Evolutionary conservation across 2,797 vertebrate species (phyloP).

Genomic region (Eulemur coronatus): DNA sequence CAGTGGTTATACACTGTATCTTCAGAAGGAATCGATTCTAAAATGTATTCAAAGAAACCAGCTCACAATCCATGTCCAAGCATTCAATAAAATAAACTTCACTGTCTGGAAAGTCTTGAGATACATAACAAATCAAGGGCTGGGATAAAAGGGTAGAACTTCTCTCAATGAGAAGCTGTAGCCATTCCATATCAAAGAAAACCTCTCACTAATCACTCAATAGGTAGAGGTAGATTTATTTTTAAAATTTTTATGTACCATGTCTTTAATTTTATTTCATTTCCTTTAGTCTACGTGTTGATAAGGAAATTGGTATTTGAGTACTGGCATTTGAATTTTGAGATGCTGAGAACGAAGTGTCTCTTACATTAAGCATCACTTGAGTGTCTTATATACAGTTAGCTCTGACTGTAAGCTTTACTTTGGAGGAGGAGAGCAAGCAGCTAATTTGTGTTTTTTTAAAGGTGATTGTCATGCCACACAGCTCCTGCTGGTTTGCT

Average conservation of each 20-base stretch:
- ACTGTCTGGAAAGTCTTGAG: conserved; percentile 27
- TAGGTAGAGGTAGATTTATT: background rate
- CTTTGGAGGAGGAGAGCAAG: conserved; percentile 34
- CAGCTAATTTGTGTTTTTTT: background rate
- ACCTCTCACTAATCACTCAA: background rate
- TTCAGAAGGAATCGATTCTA: conserved; percentile 63
- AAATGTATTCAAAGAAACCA: conserved; percentile 59
- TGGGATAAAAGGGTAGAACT: background rate
- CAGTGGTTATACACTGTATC: conserved; percentile 39
- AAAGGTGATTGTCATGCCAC: background rate
- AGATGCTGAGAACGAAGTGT: conserved; percentile 49
- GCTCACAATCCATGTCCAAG: background rate
- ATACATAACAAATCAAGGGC: background rate
- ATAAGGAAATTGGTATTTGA: conserved; percentile 67
- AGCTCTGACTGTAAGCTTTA: conserved; percentile 32
- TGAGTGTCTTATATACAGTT: background rate
- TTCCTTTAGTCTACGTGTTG: conserved; percentile 51
- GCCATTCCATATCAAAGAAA: conserved; percentile 6
- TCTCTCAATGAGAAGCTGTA: background rate
- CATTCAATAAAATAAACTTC: conserved; percentile 33
- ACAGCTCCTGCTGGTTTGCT: background rate
- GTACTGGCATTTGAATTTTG: conserved; percentile 67
- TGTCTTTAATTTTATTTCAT: conserved; percentile 51
- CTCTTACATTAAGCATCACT: conserved; percentile 57
- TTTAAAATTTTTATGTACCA: background rate